Conservation (phyloP, 23 tunicate species). For the Trididemnum clinides region DNA sequence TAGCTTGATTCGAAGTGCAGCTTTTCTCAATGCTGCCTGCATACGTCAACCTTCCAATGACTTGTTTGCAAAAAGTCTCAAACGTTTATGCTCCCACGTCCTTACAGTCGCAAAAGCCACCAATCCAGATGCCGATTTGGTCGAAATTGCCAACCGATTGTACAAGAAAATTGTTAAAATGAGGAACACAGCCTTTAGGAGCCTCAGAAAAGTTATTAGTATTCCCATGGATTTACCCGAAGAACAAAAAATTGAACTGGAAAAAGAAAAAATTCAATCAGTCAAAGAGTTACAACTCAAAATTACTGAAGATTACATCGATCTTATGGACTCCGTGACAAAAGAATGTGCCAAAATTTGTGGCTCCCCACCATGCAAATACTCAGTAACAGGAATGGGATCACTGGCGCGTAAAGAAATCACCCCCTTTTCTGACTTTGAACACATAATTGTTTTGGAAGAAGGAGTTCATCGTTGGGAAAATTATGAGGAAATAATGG, state of each 20-base stretch:
- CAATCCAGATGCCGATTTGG: too few species aligned
- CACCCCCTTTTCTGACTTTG: conserved; percentile 40
- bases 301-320: conserved; percentile 30
- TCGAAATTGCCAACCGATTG: too few species aligned
- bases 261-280: background rate
- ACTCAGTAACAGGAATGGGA: conserved; percentile 34
- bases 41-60: too few species aligned
- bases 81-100: too few species aligned
- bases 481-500: conserved; percentile 14
- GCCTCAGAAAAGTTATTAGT: background rate
- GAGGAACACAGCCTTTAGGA: too few species aligned
- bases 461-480: conserved; percentile 6
- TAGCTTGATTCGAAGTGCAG: too few species aligned
- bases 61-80: too few species aligned
- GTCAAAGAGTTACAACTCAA: background rate
- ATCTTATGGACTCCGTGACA: conserved; percentile 22
- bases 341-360: conserved; percentile 16
- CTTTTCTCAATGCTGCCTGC: too few species aligned
- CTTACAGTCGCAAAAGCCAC: too few species aligned
- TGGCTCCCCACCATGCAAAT: conserved; percentile 44
- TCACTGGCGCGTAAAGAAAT: conserved; percentile 42
- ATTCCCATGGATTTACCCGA: background rate
- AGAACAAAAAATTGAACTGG: background rate
- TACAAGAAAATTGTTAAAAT: too few species aligned
- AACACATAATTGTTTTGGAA: conserved; percentile 21